Evolutionary conservation across 1,140 invertebrate species (phyloP).

Genomic region (Thrips palmi): DNA sequence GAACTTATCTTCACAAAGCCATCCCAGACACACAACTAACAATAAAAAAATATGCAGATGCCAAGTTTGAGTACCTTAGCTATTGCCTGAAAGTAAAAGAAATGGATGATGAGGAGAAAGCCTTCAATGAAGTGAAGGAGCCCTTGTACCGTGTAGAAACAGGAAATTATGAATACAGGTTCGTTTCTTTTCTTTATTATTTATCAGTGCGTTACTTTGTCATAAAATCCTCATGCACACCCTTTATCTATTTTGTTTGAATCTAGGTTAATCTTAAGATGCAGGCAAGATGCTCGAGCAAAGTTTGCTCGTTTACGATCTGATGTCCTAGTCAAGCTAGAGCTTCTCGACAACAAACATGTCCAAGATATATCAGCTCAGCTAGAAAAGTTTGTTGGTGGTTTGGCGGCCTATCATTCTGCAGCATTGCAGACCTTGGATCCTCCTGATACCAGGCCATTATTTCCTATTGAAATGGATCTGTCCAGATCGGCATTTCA

Average conservation of each 20-base stretch:
- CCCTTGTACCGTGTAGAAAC: constrained; percentile 94
- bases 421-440: constrained; percentile 34
- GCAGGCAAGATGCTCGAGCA: constrained; percentile 79
- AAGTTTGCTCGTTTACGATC: constrained; percentile 83
- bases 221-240: background rate
- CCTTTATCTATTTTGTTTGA: constrained; percentile 5
- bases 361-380: constrained; percentile 84
- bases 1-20: constrained; percentile 91
- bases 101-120: constrained; percentile 97
- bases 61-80: constrained; percentile 95
- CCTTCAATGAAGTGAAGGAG: constrained; percentile 84
- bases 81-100: constrained; percentile 96
- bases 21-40: constrained; percentile 96
- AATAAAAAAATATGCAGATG: constrained; percentile 92
- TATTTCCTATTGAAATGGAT: constrained; percentile 96
- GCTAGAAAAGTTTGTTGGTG: constrained; percentile 56
- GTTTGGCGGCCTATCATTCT: constrained; percentile 57
- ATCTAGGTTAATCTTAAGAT: constrained; percentile 67
- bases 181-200: constrained; percentile 11
- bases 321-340: constrained; percentile 92
- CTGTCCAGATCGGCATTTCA: constrained; percentile 79
- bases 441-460: constrained; percentile 48
- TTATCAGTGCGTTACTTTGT: background rate
- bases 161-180: constrained; percentile 97
- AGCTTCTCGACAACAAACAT: constrained; percentile 93